Evolutionary conservation across 2,888 invertebrate species (phyloP), one percentile per base, ranked within the genome.

Genomic region (Melangyna quadrimaculata): DNA sequence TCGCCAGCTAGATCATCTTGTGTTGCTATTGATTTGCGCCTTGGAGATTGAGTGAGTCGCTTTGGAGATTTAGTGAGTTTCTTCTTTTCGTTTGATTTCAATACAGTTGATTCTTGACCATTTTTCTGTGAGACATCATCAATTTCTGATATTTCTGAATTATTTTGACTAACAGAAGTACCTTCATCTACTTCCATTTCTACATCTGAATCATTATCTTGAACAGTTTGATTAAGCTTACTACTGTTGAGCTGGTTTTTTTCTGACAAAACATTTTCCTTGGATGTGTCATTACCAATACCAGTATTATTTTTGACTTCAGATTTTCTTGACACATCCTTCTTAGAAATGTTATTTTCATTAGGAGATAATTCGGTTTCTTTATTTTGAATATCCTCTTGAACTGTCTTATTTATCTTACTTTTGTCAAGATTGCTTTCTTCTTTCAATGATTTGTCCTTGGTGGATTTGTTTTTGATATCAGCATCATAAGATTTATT

Each of bases 171-270:
- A n/a, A 1, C 2, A 19, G 43, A 8, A 7, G 8, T 5, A 9
- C 5, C 7, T n/a, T 17, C 61, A 7, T 45, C 29, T 7, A 29
- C 43, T 45, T 32, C 29, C 14, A 87, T 77, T 10, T 63, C 57
- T 24, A 2, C 29, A 55, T 45, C 27, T 17, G 71, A 71, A 71
- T 45, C 12, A n/a, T 24, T 17, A 29, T 43, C 29, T 17, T n/a
- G n/a, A n/a, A n/a, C n/a, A n/a, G n/a, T n/a, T n/a, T n/a, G n/a
- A n/a, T n/a, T n/a, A n/a, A n/a, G n/a, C 10, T 55, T 53, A 7
- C 59, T 48, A 5, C 5, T 72, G 2, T 45, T 55, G 8, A 53
- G 9, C 29, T 51, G 69, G 19, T 45, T 69, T 37, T 48, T 17
- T n/a, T 40, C 32, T 12, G 3, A 12, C 43, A 9, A 57, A 55